Base-by-base conservation (phyloP, 2,797 vertebrate species). In the Tolypeutes matacus region DNA sequence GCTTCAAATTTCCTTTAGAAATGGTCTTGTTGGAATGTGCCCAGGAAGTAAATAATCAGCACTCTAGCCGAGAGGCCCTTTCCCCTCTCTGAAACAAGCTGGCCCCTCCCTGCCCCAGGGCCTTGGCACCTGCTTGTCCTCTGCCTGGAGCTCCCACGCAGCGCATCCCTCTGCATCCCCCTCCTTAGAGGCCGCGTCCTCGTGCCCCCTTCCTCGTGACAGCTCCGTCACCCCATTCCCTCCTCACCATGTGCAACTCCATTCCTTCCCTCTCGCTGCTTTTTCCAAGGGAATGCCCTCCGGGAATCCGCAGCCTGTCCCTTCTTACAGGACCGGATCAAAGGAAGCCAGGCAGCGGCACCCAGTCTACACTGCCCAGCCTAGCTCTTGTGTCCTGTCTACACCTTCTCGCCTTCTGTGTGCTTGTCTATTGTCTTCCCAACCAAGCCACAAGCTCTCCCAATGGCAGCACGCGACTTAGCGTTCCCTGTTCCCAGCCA, bases 321-420 rank as follows among this genome's bases (percentile, higher is more conserved):
- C 15, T 42, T 46, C 64, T 46, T 46, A 58, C 23, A 5, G 12
- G 5, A 56, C 29, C 18, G 1, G 6, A 49, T n/a, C 46, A 75
- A 29, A 56, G 0, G 56, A 56, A 56, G 56, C 20, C 56, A 21
- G 11, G 29, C 29, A 46, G 3, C 13, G 58, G 11, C 10, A 21
- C 27, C 75, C 3, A 8, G 7, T 20, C 39, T 36, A 25, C 42
- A 60, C 27, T 21, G n/a, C 3, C 10, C 14, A 15, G 8, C 31
- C 13, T 42, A 12, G 69, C 25, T 23, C 21, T 42, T 15, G 36
- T 46, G 49, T 23, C 17, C 31, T 11, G 31, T 17, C 62, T 67
- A 5, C 2, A 1, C 18, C 23, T 14, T 34, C 60, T 7, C 2
- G 0, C 12, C 23, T 14, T 29, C 60, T 11, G 2, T 10, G 5